phyloP scores from a whole-genome alignment of 2,113 vertebrate genomes.

The Cinclus mexicanus region DNA sequence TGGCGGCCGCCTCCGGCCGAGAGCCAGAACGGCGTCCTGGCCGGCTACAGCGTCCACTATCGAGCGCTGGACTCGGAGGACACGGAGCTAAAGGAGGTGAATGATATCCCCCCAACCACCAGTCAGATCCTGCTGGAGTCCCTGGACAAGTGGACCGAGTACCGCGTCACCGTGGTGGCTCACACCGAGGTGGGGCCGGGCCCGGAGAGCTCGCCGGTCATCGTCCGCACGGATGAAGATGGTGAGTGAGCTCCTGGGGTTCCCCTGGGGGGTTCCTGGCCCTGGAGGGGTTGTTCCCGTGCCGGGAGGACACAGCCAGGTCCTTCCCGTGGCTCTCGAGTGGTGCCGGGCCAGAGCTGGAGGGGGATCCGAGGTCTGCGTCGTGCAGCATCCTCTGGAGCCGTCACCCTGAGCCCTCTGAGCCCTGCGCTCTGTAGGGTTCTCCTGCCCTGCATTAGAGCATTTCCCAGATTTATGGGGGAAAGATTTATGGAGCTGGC shows the following conservation, averaged over 20 bases:
- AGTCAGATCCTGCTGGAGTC: conserved; percentile 87
- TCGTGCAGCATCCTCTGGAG: background rate
- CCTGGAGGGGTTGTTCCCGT: background rate
- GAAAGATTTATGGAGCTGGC: too few species aligned
- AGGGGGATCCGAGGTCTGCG: accelerated
- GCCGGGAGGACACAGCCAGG: accelerated
- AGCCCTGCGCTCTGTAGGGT: accelerated
- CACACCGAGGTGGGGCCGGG: conserved; percentile 88
- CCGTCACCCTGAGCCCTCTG: accelerated
- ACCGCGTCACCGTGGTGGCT: conserved; percentile 88
- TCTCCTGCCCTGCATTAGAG: background rate
- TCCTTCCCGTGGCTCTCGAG: accelerated
- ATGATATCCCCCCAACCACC: conserved; percentile 79
- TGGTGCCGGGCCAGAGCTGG: too few species aligned
- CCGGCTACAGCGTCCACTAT: conserved; percentile 92
- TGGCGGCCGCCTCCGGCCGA: conserved; percentile 90
- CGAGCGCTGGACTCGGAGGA: conserved; percentile 86
- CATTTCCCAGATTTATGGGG: accelerated
- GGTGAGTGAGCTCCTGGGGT: conserved; percentile 71
- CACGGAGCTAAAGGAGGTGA: conserved; percentile 82
- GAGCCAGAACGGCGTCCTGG: conserved; percentile 93
- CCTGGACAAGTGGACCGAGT: conserved; percentile 98
- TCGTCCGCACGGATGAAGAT: conserved; percentile 94
- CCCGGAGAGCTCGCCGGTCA: conserved; percentile 89
- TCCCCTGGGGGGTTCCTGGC: background rate